phyloP scores from a whole-genome alignment of 2,113 vertebrate species.

The Mustela nigripes region DNA sequence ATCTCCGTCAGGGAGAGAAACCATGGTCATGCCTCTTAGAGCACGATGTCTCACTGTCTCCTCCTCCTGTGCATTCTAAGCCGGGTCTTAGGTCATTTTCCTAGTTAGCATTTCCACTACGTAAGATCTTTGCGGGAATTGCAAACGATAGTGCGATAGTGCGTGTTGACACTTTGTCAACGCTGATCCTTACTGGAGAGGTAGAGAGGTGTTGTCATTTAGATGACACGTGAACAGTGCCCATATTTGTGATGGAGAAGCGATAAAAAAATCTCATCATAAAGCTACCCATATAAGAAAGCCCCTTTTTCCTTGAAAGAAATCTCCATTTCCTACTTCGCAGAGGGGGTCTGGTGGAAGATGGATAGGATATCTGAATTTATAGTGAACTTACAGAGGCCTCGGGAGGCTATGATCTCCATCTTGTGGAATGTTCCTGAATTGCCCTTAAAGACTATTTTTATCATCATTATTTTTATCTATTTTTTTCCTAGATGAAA shows the following conservation, averaged over 20 bases:
- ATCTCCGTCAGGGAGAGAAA: neutral
- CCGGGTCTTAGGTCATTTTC: neutral
- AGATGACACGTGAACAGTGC: neutral
- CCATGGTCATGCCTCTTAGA: neutral
- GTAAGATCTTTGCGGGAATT: neutral
- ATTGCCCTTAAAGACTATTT: neutral
- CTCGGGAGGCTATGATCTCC: neutral
- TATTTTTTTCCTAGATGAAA: neutral
- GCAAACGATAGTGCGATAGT: neutral
- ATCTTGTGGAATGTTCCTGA: neutral
- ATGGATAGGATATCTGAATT: neutral
- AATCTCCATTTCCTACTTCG: neutral
- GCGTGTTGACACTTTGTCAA: neutral
- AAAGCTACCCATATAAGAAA: neutral
- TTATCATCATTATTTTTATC: neutral
- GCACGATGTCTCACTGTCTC: neutral
- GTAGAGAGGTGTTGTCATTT: neutral
- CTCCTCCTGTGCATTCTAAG: fast-evolving
- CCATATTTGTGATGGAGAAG: neutral
- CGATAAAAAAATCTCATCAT: neutral
- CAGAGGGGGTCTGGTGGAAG: neutral
- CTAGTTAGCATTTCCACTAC: neutral
- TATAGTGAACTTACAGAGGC: neutral
- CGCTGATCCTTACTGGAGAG: neutral
- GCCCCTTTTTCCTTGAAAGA: neutral